A percentile compares a stretch with the other conserved stretches of the same genome.
Evolutionary conservation across 2,797 vertebrate genomes (phyloP).

Genomic region (Bradypodion pumilum): DNA sequence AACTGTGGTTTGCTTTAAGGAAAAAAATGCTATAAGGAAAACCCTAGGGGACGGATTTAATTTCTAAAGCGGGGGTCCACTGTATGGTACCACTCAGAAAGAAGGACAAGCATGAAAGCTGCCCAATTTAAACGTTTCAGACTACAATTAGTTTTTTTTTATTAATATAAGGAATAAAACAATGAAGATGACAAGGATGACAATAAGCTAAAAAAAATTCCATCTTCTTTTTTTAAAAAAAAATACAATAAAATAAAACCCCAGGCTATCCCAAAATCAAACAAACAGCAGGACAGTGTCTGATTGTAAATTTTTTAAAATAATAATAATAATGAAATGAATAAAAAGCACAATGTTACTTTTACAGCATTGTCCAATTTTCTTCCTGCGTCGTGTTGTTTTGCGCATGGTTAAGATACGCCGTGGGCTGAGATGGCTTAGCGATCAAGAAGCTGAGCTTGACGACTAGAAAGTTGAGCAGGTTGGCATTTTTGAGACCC

Average conservation of each 20-base stretch:
- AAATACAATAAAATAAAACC: constrained; percentile 62
- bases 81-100: constrained; percentile 45
- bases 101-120: constrained; percentile 47
- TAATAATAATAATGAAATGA: constrained; percentile 69
- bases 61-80: too few relatives aligned
- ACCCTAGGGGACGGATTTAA: too few relatives aligned
- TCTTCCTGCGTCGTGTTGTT: constrained; percentile 15
- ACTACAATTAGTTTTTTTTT: constrained; percentile 76
- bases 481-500: too few relatives aligned
- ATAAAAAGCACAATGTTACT: constrained; percentile 83
- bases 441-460: too few relatives aligned
- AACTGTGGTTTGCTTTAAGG: too few relatives aligned
- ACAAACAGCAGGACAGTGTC: constrained; percentile 74
- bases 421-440: too few relatives aligned
- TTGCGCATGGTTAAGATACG: constrained; percentile 35
- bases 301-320: constrained; percentile 76
- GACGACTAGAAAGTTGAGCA: too few relatives aligned
- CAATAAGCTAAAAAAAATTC: constrained; percentile 65
- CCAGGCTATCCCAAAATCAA: constrained; percentile 70
- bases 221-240: background rate
- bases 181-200: constrained; percentile 56
- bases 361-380: constrained; percentile 63
- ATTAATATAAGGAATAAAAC: constrained; percentile 78
- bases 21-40: too few relatives aligned
- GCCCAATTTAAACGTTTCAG: constrained; percentile 63